phyloP scores from a whole-genome alignment of 2,888 invertebrate species.

The Bellardia bayeri region DNA sequence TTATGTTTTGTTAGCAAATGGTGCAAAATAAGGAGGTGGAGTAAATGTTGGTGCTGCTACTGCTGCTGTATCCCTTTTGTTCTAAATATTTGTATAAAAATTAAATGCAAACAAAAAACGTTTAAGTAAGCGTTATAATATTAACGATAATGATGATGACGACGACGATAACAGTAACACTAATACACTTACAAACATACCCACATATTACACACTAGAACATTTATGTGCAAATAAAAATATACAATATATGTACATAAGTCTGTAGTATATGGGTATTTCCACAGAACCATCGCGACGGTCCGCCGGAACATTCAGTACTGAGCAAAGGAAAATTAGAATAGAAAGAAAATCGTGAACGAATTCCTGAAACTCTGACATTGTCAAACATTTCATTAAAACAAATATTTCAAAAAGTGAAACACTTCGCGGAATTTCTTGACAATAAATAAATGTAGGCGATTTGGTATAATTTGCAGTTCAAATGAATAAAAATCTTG shows the following conservation, averaged over 20 bases:
- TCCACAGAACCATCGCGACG: not conserved
- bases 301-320: too few species aligned
- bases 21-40: not conserved
- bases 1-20: slow-evolving; percentile 5
- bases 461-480: too few species aligned
- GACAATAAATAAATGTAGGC: too few species aligned
- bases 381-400: too few species aligned
- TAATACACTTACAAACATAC: not conserved
- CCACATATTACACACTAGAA: not conserved
- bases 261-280: not conserved
- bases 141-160: slow-evolving; percentile 69
- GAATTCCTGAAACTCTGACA: too few species aligned
- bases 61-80: slow-evolving; percentile 63
- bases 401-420: too few species aligned
- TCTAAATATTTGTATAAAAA: slow-evolving; percentile 73
- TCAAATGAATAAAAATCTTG: too few species aligned
- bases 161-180: slow-evolving; percentile 43
- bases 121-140: slow-evolving; percentile 74
- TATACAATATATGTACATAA: not conserved
- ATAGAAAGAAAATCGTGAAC: too few species aligned
- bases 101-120: slow-evolving; percentile 73
- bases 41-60: not conserved
- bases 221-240: not conserved
- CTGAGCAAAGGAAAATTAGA: too few species aligned
- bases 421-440: too few species aligned